phyloP scores from a whole-genome alignment of 2,113 vertebrate species.

The Butastur rufipennis region DNA sequence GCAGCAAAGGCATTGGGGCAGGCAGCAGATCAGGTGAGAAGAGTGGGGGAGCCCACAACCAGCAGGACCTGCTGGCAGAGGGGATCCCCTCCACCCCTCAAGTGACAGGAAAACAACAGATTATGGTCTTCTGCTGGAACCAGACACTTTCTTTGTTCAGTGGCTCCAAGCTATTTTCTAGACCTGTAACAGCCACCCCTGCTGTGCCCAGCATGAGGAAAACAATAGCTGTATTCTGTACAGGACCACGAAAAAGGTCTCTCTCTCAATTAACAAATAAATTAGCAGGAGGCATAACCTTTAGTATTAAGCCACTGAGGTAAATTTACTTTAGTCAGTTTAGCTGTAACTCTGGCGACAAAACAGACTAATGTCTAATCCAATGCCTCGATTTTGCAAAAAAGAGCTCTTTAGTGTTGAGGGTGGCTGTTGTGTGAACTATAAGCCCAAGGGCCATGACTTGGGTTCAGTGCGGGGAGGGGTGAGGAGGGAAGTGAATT shows the following conservation, averaged over 20 bases:
- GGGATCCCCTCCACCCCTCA: not conserved
- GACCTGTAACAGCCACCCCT: not conserved
- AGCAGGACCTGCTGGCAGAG: not conserved
- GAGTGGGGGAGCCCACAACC: too few relatives aligned
- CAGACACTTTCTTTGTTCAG: not conserved
- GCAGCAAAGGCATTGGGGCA: not conserved
- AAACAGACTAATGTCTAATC: not conserved
- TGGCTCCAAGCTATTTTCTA: not conserved
- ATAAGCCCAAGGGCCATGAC: not conserved
- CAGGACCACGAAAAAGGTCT: not conserved
- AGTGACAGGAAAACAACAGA: fast-evolving
- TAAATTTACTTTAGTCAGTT: not conserved
- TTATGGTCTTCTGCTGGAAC: not conserved
- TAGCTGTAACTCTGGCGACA: not conserved
- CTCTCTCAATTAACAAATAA: not conserved
- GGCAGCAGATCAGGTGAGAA: not conserved
- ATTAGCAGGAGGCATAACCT: not conserved
- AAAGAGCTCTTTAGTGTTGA: not conserved
- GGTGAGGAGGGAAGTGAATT: not conserved
- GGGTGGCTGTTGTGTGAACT: fast-evolving
- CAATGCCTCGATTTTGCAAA: not conserved
- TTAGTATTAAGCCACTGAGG: not conserved
- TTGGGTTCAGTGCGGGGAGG: not conserved
- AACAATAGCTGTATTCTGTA: not conserved
- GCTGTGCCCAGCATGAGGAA: not conserved